phyloP scores from a whole-genome alignment of 2,888 invertebrate species.

The Cheilosia vulpina region DNA sequence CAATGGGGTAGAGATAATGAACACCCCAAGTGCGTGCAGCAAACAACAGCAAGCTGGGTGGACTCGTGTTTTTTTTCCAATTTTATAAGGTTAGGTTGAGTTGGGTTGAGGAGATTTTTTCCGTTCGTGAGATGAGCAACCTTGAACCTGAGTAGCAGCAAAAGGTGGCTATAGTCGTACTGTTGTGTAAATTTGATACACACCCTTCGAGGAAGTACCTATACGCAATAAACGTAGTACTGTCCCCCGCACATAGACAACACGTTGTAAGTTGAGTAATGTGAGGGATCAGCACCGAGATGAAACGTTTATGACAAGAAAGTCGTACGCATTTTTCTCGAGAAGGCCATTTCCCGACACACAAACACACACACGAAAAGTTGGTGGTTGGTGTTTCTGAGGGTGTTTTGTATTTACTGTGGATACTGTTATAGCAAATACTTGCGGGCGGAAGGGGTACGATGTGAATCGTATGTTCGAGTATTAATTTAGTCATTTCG shows the following conservation, averaged over 20 bases:
- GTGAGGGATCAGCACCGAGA: conserved; percentile 20
- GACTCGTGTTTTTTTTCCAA: neutral
- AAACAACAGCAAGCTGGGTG: conserved; percentile 16
- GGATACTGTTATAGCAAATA: neutral
- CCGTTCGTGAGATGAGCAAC: conserved; percentile 44
- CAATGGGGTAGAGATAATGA: conserved; percentile 25
- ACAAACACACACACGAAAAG: conserved; percentile 9
- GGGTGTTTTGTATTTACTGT: conserved; percentile 21
- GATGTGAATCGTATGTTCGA: conserved; percentile 18
- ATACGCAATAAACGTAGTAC: conserved; percentile 27
- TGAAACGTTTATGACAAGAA: conserved; percentile 38
- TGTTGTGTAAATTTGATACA: conserved; percentile 34
- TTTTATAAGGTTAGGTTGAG: neutral
- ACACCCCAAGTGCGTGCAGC: conserved; percentile 55
- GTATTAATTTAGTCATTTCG: conserved; percentile 60
- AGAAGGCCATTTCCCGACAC: conserved; percentile 49
- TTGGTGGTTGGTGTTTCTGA: conserved; percentile 42
- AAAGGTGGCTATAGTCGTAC: conserved; percentile 27
- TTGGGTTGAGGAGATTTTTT: conserved; percentile 1
- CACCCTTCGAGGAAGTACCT: neutral
- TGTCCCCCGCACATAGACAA: conserved; percentile 1
- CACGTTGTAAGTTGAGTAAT: conserved; percentile 13
- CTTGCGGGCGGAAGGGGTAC: neutral
- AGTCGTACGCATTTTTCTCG: conserved; percentile 30
- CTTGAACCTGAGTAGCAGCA: conserved; percentile 60